These are phyloP conservation scores for Chelon auratus DNA, from an alignment of 2,797 vertebrate species.

Conservation along the genomic window DNA sequence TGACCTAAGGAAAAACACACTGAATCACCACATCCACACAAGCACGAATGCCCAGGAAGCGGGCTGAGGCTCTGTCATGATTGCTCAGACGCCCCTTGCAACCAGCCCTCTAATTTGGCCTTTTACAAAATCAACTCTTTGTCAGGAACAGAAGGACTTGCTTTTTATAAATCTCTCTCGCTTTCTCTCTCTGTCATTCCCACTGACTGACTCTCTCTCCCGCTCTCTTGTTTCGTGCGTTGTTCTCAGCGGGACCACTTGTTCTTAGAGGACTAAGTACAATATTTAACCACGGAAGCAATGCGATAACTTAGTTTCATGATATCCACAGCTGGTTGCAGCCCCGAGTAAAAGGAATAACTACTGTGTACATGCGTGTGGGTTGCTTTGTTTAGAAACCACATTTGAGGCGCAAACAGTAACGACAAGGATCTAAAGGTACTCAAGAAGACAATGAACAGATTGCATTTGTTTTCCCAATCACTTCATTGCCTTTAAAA, in stretches of 20 bases:
- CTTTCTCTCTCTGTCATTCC: conserved; percentile 10
- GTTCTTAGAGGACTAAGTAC: conserved; percentile 11
- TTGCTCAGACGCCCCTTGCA: conserved; percentile 48
- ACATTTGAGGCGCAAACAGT: conserved; percentile 15
- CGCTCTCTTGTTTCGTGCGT: conserved; percentile 8
- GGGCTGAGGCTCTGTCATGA: conserved; percentile 55
- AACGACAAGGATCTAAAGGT: background rate
- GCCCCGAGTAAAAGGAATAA: conserved; percentile 1
- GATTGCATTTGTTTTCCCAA: background rate
- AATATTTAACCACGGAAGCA: conserved; percentile 40
- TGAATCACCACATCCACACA: conserved; percentile 10
- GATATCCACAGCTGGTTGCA: conserved; percentile 19
- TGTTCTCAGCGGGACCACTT: conserved; percentile 33
- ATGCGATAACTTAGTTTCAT: conserved; percentile 21
- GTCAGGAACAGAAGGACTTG: conserved; percentile 5
- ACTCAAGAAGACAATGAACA: conserved; percentile 14
- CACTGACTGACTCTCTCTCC: conserved; percentile 1
- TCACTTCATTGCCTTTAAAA: background rate
- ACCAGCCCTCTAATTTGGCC: conserved; percentile 64
- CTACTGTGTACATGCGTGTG: conserved; percentile 3
- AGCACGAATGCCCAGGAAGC: conserved; percentile 3
- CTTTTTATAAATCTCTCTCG: background rate
- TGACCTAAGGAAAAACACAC: conserved; percentile 20
- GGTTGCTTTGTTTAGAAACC: background rate
- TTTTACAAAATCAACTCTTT: conserved; percentile 56